Conservation (phyloP, 2,113 vertebrate species). For the Zingel zingel region DNA sequence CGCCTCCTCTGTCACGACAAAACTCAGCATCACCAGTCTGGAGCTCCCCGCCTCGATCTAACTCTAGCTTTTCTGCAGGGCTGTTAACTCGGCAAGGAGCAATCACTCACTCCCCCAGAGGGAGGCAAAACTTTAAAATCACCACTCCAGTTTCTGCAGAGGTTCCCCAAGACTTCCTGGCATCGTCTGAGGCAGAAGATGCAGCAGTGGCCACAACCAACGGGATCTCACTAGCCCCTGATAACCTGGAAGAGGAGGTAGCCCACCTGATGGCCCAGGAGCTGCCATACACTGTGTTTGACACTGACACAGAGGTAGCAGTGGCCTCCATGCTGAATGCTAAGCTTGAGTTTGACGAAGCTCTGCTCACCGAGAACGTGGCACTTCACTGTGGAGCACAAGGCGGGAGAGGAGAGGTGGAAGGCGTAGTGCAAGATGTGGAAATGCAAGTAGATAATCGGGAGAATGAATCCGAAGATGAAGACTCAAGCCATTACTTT, state of each 20-base stretch:
- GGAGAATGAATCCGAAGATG: conserved; percentile 69
- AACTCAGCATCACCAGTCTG: conserved; percentile 71
- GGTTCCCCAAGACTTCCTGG: conserved; percentile 81
- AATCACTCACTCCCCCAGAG: conserved; percentile 67
- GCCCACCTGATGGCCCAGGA: conserved; percentile 80
- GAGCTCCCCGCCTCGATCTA: conserved; percentile 80
- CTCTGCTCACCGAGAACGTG: conserved; percentile 85
- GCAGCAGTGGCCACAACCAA: conserved; percentile 75
- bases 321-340: conserved; percentile 87
- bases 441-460: conserved; percentile 38
- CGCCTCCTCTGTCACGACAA: conserved; percentile 74
- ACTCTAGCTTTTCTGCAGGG: conserved; percentile 80
- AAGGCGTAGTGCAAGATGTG: conserved; percentile 26
- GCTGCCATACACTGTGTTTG: conserved; percentile 79
- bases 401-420: conserved; percentile 46
- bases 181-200: conserved; percentile 80
- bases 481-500: conserved; percentile 76
- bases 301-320: conserved; percentile 83
- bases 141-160: conserved; percentile 78
- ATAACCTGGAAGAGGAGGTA: conserved; percentile 75
- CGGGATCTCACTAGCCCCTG: conserved; percentile 71
- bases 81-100: conserved; percentile 76
- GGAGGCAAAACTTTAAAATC: conserved; percentile 74
- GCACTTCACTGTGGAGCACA: conserved; percentile 76
- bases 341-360: conserved; percentile 89